Conservation (phyloP, 30 jellyfish, hydroid and myxozoan species). For the Mastigias papua region DNA sequence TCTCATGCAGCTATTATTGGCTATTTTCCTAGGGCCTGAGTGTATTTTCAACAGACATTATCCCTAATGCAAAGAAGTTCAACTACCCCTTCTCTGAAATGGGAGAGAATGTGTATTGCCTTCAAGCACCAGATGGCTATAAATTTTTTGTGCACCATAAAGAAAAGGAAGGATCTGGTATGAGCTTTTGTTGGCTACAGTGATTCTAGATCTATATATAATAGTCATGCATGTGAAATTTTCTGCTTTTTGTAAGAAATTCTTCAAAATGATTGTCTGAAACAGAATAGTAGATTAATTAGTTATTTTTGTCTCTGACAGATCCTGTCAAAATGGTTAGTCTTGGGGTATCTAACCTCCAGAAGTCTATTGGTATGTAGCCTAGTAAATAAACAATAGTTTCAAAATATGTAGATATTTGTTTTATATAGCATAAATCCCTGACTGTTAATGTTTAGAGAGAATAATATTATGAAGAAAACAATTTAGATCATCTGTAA, state of each 20-base stretch:
- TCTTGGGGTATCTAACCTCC: constrained; percentile 79
- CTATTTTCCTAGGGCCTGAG: constrained; percentile 76
- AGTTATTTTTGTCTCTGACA: constrained; percentile 9
- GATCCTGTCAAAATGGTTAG: constrained; percentile 84
- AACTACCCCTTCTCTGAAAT: constrained; percentile 57
- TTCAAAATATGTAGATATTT: too few species aligned
- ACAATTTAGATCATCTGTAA: too few species aligned
- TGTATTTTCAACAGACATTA: constrained; percentile 55
- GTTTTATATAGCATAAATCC: too few species aligned
- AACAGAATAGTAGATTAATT: too few species aligned
- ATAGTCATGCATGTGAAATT: too few species aligned
- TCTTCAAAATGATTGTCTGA: not conserved
- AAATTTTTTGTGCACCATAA: constrained; percentile 58
- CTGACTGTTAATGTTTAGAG: too few species aligned
- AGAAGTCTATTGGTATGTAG: constrained; percentile 76
- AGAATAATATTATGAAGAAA: too few species aligned
- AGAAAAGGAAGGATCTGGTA: constrained; percentile 51
- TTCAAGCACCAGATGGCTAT: constrained; percentile 93
- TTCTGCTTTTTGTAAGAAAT: too few species aligned
- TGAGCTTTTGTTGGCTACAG: not conserved
- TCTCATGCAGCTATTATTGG: too few species aligned
- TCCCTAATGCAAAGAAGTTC: constrained; percentile 53
- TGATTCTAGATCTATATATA: too few species aligned
- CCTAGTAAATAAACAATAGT: too few species aligned
- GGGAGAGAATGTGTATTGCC: constrained; percentile 34